Percentiles rank a stretch among this genome's conserved stretches.
Conservation (phyloP, 2,888 invertebrate species). For the Idaea dimidiata region DNA sequence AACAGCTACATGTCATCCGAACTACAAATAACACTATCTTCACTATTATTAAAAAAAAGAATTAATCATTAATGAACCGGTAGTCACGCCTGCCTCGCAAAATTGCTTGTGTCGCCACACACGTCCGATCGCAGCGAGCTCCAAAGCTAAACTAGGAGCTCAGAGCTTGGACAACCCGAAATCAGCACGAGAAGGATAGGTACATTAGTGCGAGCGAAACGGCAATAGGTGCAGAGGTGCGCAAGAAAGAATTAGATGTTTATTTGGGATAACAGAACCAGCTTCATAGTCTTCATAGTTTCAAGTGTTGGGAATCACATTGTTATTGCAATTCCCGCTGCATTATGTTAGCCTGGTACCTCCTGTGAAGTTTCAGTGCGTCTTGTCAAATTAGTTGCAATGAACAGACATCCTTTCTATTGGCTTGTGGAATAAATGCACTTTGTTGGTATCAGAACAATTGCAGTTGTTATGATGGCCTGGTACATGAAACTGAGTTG, state of each 20-base stretch:
- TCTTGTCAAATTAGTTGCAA: neutral
- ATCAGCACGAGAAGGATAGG: constrained; percentile 50
- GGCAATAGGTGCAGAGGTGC: constrained; percentile 69
- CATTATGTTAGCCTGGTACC: constrained; percentile 10
- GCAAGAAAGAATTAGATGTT: constrained; percentile 79
- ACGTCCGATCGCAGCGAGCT: constrained; percentile 53
- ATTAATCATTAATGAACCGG: constrained; percentile 60
- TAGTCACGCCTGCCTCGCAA: constrained; percentile 52
- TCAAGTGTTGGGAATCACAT: constrained; percentile 41
- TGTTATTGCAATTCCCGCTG: constrained; percentile 19
- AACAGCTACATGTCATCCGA: constrained; percentile 44
- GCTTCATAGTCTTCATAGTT: constrained; percentile 43
- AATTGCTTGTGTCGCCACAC: constrained; percentile 25
- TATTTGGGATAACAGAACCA: constrained; percentile 57
- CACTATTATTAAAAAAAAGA: neutral
- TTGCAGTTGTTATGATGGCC: neutral
- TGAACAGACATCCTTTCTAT: neutral
- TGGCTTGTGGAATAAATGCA: neutral
- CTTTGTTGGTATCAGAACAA: neutral
- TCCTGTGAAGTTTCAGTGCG: neutral
- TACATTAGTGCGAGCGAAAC: constrained; percentile 44
- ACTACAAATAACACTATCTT: constrained; percentile 34
- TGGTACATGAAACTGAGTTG: neutral
- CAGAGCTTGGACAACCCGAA: constrained; percentile 51
- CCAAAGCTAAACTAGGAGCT: constrained; percentile 69